A percentile compares a stretch with the other conserved stretches of the same genome.
These are phyloP conservation scores for Neoscelio sp. DNA, from an alignment of 2,888 invertebrate genomes.

Conservation along the genomic window DNA sequence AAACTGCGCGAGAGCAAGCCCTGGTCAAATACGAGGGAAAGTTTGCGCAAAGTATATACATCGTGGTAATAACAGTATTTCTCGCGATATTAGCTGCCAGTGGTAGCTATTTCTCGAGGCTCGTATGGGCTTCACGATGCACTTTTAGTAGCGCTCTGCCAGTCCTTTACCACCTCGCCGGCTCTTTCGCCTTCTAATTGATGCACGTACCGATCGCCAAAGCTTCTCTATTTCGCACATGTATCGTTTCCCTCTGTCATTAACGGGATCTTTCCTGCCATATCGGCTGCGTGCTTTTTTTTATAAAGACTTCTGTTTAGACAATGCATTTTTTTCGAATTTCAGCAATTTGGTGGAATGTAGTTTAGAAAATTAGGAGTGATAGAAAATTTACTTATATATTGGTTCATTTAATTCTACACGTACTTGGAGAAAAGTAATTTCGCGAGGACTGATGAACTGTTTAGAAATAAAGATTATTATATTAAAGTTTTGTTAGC, in stretches of 20 bases:
- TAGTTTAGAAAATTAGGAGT: constrained; percentile 40
- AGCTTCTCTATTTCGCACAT: constrained; percentile 9
- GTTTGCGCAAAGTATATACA: constrained; percentile 73
- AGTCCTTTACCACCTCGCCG: constrained; percentile 57
- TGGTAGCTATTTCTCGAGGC: constrained; percentile 39
- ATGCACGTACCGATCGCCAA: constrained; percentile 26
- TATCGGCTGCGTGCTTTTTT: neutral
- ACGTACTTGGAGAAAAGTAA: constrained; percentile 18
- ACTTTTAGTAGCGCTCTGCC: constrained; percentile 42
- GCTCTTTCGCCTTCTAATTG: constrained; percentile 37
- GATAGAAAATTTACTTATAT: constrained; percentile 37
- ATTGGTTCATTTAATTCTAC: constrained; percentile 43
- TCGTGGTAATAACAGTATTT: constrained; percentile 80
- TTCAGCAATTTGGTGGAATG: constrained; percentile 29
- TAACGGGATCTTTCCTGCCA: constrained; percentile 29
- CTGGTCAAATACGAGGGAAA: constrained; percentile 69
- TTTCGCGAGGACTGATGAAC: constrained; percentile 15
- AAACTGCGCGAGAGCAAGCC: constrained; percentile 55
- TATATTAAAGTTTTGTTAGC: too few species aligned
- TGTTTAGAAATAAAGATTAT: constrained; percentile 44
- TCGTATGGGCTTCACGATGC: constrained; percentile 45
- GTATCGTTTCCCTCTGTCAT: constrained; percentile 33
- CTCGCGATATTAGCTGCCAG: constrained; percentile 78
- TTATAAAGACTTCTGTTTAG: too few species aligned
- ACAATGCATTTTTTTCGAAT: constrained; percentile 14